Evolutionary conservation across 2,797 vertebrate species (phyloP).

Genomic region (Danio tinwini): DNA sequence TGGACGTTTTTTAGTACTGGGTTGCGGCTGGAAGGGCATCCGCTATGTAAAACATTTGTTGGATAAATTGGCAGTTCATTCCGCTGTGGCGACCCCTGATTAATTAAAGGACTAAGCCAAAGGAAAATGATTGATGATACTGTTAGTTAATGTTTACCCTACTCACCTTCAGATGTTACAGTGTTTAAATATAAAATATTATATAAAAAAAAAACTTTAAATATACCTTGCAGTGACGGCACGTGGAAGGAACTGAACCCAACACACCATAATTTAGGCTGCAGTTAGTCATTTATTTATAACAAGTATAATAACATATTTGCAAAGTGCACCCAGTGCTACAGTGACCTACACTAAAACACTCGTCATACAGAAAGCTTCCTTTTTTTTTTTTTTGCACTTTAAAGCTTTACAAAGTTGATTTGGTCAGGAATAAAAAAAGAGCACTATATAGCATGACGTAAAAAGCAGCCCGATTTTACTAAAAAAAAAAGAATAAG

Average conservation of each 20-base stretch:
- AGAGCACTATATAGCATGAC: constrained; percentile 39
- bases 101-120: no score
- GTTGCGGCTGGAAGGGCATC: no score
- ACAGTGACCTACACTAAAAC: constrained; percentile 39
- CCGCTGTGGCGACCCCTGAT: no score
- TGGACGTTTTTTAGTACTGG: no score
- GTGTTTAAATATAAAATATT: no score
- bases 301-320: constrained; percentile 53
- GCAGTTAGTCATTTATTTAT: constrained; percentile 60
- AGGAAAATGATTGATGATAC: no score
- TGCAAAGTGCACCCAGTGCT: constrained; percentile 51
- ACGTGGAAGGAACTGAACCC: background rate
- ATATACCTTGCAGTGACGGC: background rate
- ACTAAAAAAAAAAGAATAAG: constrained; percentile 25
- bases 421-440: constrained; percentile 55
- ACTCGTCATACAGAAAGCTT: constrained; percentile 48
- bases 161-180: no score
- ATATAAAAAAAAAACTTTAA: no score
- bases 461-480: constrained; percentile 37
- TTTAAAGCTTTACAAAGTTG: constrained; percentile 63
- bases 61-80: no score
- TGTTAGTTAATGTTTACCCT: no score
- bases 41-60: no score
- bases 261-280: constrained; percentile 30
- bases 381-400: constrained; percentile 16